phyloP scores from a whole-genome alignment of 2,797 vertebrate species.

The Brachyrhaphis roseni region DNA sequence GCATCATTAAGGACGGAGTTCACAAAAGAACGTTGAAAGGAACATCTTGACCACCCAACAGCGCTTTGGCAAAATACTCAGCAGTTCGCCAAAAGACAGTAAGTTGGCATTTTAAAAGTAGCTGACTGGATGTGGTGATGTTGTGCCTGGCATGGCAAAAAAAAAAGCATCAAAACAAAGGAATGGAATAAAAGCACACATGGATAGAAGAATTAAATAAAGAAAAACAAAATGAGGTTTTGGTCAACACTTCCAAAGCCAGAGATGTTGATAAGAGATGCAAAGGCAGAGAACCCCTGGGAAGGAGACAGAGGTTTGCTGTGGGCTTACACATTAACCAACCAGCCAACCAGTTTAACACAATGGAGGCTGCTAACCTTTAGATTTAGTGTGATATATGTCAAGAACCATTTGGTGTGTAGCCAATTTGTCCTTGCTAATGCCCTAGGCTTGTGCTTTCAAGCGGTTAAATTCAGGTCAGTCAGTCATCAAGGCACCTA shows the following conservation, averaged over 20 bases:
- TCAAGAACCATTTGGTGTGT: constrained; percentile 35
- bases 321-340: constrained; percentile 59
- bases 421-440: constrained; percentile 29
- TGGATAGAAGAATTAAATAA: background rate
- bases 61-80: constrained; percentile 53
- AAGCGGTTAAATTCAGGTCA: constrained; percentile 48
- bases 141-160: constrained; percentile 35
- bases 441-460: constrained; percentile 21
- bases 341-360: constrained; percentile 35
- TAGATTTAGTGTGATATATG: constrained; percentile 43
- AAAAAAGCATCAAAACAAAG: constrained; percentile 33
- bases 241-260: constrained; percentile 47
- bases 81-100: constrained; percentile 60
- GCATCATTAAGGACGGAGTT: constrained; percentile 60
- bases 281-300: constrained; percentile 22
- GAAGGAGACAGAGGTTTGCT: constrained; percentile 39
- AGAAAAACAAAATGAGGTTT: constrained; percentile 35
- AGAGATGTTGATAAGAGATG: constrained; percentile 32
- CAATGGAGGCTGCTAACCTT: constrained; percentile 36
- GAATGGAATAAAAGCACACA: constrained; percentile 27
- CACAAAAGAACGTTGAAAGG: constrained; percentile 68
- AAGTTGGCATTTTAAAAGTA: constrained; percentile 58
- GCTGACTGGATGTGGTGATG: constrained; percentile 57
- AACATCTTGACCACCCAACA: constrained; percentile 70
- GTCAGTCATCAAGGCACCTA: constrained; percentile 22